These are phyloP conservation scores for Papilio demoleus DNA, from an alignment of 2,888 invertebrate species.

Conservation along the genomic window DNA sequence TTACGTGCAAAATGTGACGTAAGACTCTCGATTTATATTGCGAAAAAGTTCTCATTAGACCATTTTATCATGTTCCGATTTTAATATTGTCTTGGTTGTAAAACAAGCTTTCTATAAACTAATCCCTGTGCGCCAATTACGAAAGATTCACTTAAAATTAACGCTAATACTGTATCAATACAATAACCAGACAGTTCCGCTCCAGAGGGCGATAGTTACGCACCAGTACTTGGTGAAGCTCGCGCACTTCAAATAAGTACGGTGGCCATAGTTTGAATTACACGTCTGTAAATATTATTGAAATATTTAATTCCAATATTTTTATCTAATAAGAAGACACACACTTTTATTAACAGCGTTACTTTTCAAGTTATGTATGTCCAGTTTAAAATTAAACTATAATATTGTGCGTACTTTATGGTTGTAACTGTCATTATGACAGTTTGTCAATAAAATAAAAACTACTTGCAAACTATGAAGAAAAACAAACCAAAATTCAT, in stretches of 20 bases:
- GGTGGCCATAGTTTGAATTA: conserved; percentile 5
- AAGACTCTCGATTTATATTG: background rate
- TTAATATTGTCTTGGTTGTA: background rate
- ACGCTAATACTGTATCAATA: conserved; percentile 42
- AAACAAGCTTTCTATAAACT: conserved; percentile 21
- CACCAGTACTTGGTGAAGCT: conserved; percentile 55
- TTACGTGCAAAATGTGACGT: no score
- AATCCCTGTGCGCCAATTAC: conserved; percentile 32
- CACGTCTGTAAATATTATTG: background rate
- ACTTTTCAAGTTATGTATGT: no score
- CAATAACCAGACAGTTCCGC: conserved; percentile 43
- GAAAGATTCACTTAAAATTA: conserved; percentile 38
- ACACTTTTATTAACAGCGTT: no score
- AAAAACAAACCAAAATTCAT: no score
- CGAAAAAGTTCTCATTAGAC: background rate
- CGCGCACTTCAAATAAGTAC: conserved; percentile 48
- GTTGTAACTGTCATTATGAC: no score
- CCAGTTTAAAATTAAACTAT: no score
- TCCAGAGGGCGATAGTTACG: conserved; percentile 55
- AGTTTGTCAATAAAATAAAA: no score
- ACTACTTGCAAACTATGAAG: no score
- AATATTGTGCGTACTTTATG: no score
- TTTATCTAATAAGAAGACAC: no score
- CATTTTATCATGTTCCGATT: background rate
- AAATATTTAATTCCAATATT: no score